phyloP scores from a whole-genome alignment of 1,140 invertebrate species.

The Drosophila punjabiensis region DNA sequence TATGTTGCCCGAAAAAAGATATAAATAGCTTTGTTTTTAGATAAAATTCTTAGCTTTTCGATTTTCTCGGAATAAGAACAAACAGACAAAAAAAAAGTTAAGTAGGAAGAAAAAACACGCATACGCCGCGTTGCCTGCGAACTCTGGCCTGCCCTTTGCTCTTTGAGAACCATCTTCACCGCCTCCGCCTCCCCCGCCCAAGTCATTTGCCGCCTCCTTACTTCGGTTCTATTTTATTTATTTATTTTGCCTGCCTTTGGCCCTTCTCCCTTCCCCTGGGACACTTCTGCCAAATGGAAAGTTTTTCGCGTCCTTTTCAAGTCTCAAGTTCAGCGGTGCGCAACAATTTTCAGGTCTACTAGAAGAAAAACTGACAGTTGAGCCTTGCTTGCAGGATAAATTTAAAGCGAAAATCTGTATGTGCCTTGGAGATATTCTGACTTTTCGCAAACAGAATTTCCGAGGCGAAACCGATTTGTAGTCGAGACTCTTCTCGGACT shows the following conservation, averaged over 20 bases:
- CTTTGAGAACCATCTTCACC: not conserved
- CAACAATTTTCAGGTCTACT: constrained; percentile 67
- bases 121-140: constrained; percentile 59
- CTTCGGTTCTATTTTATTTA: constrained; percentile 32
- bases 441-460: constrained; percentile 29
- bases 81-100: not conserved
- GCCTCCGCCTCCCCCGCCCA: constrained; percentile 10
- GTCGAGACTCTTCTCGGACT: not conserved
- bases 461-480: constrained; percentile 17
- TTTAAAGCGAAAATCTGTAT: constrained; percentile 40
- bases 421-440: constrained; percentile 5
- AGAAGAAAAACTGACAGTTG: constrained; percentile 52
- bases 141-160: constrained; percentile 40
- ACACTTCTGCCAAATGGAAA: constrained; percentile 68
- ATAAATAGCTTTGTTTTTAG: constrained; percentile 68
- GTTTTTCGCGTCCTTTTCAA: constrained; percentile 61
- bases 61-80: constrained; percentile 22
- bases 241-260: constrained; percentile 23
- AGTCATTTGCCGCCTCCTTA: constrained; percentile 43
- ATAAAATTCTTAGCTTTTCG: constrained; percentile 48
- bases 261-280: constrained; percentile 44
- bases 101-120: constrained; percentile 49
- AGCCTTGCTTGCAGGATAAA: constrained; percentile 32
- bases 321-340: constrained; percentile 69
- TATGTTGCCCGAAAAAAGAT: constrained; percentile 62